These are phyloP conservation scores for Syndactyla subalaris DNA, from an alignment of 2,797 vertebrate species.

Conservation along the genomic window DNA sequence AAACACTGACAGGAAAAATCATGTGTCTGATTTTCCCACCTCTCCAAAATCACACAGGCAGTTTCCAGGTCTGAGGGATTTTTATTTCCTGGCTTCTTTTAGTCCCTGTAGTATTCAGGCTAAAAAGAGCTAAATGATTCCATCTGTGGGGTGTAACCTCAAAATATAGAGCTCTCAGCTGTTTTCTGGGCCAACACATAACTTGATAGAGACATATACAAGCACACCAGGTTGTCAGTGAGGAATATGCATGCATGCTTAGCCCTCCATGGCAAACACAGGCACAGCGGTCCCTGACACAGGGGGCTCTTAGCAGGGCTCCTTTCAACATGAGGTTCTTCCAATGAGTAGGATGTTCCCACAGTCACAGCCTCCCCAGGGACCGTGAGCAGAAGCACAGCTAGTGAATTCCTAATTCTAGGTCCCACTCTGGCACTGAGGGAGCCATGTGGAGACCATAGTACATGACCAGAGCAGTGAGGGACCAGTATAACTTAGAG, in stretches of 20 bases:
- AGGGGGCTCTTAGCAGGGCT: background rate
- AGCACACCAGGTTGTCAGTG: background rate
- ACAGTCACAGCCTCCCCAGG: background rate
- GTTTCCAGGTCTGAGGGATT: background rate
- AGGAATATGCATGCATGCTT: background rate
- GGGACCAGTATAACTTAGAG: background rate
- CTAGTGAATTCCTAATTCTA: background rate
- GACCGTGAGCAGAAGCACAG: background rate
- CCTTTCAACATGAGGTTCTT: background rate
- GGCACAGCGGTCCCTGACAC: background rate
- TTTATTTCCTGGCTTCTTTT: constrained; percentile 3
- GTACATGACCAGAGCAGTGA: background rate
- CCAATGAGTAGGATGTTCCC: background rate
- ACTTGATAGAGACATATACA: background rate
- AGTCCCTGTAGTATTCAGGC: background rate
- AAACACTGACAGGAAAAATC: background rate
- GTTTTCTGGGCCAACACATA: background rate
- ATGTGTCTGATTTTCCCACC: background rate
- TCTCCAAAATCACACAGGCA: background rate
- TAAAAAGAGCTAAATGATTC: constrained; percentile 30
- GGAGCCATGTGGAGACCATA: rapidly evolving
- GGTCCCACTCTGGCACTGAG: background rate
- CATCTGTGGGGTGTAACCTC: constrained; percentile 40
- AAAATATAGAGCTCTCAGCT: background rate
- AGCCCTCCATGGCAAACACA: background rate